Evolutionary conservation across 2,797 vertebrate genomes (phyloP), one percentile per base, ranked within the genome.

Genomic region (Cottoperca gobio): DNA sequence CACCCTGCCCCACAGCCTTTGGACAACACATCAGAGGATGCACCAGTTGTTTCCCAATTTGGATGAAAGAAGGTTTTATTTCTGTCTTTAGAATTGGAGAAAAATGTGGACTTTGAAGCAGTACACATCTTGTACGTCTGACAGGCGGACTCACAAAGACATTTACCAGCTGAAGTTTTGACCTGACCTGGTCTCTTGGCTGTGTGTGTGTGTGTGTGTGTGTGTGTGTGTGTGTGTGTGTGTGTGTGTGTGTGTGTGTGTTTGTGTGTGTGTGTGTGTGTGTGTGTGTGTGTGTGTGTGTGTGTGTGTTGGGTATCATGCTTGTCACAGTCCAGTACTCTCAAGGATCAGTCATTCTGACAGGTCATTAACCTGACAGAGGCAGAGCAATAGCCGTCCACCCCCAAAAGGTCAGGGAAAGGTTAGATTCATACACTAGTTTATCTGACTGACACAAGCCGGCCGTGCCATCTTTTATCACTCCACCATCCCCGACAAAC

Each of bases 361-460:
- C 87, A 83, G 84, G 75, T 86, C 83, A 86, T 88, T 90, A 88
- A 82, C 74, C 80, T 65, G 66, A 80, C 31, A 0, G 73, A 81
- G 52, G 70, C 67, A 68, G 55, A 78, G 63, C 59, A 54, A 50
- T 24, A 63, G 70, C 55, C 52, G 24, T 67, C 57, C 53, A 42
- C 77, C 53, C 43, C 12, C 68, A 4, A 71, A 89, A 89, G 87
- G 79, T 86, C 81, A 54, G 42, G 40, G 61, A 89, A 89, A 90
- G 87, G 83, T 86, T 77, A 75, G 37, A 39, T 72, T 79, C 72
- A 74, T 77, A 35, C 67, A 7, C 33, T 8, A 55, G 23, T 50
- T 48, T 35, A 43, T 86, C 60, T 26, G 79, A 79, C 42, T 35
- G 68, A 76, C 66, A 49, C 8, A 0, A 21, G 52, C 42, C 40